Conservation (phyloP, 2,113 vertebrate genomes). For the Corythoichthys haematopterus region DNA sequence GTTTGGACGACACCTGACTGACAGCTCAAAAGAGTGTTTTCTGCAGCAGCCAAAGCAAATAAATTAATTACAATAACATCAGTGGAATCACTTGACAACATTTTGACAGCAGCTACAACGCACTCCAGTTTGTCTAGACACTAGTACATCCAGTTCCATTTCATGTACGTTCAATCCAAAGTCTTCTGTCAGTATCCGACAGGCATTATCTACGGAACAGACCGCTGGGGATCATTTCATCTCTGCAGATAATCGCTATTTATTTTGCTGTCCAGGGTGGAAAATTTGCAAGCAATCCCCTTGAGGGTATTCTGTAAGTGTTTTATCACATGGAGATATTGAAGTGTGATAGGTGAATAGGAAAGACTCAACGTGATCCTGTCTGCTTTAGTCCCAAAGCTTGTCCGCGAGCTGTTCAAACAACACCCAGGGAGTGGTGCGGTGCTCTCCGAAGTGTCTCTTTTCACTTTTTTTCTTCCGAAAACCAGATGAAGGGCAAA, state of each 20-base stretch:
- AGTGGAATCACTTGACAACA: conserved; percentile 15
- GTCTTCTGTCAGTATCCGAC: conserved; percentile 26
- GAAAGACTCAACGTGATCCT: conserved; percentile 48
- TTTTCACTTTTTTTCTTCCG: conserved; percentile 3
- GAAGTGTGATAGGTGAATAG: conserved; percentile 33
- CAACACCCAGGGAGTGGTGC: conserved; percentile 19
- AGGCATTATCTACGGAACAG: conserved; percentile 42
- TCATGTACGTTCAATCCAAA: conserved; percentile 14
- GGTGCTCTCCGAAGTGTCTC: conserved; percentile 4
- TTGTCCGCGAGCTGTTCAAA: conserved; percentile 30
- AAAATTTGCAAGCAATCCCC: conserved; percentile 61
- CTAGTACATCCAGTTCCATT: conserved; percentile 1
- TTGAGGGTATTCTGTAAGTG: conserved; percentile 29
- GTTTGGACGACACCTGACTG: conserved; percentile 25
- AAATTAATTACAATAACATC: conserved; percentile 20
- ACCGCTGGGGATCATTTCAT: conserved; percentile 56
- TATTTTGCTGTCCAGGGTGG: conserved; percentile 69
- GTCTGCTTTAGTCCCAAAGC: conserved; percentile 27
- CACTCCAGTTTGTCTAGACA: conserved; percentile 8
- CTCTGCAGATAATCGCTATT: conserved; percentile 70
- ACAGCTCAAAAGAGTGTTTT: conserved; percentile 24
- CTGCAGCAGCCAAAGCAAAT: conserved; percentile 18
- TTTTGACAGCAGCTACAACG: conserved; percentile 9
- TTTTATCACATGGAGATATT: conserved; percentile 60
- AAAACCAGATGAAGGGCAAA: conserved; percentile 33